Conservation (phyloP, 2,797 vertebrate genomes). For the Euphonia xanthogaster region DNA sequence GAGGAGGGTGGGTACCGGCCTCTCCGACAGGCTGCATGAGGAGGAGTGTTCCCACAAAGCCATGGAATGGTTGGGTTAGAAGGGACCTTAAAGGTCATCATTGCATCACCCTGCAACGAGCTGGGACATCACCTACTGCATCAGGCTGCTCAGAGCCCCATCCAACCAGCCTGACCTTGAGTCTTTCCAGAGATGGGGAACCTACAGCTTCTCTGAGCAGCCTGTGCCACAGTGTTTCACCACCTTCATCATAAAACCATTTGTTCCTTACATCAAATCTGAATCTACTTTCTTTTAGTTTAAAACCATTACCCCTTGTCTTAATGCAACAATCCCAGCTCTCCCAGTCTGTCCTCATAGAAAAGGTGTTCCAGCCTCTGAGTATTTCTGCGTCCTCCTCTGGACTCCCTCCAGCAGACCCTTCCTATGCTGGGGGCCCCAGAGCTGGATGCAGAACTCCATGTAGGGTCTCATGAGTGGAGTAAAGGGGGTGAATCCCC, state of each 20-base stretch:
- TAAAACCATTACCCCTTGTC: neutral
- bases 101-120: neutral
- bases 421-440: accelerated
- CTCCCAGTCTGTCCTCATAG: neutral
- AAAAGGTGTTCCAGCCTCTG: neutral
- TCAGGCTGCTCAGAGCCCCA: neutral
- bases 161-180: neutral
- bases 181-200: neutral
- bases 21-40: accelerated
- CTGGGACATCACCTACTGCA: neutral
- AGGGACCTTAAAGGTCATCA: neutral
- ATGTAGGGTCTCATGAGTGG: accelerated
- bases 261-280: neutral
- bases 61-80: neutral
- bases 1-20: accelerated
- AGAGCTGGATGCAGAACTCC: neutral
- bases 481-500: neutral
- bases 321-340: neutral
- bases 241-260: neutral
- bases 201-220: neutral
- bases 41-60: neutral
- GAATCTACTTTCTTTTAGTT: neutral
- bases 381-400: neutral
- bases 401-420: neutral
- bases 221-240: neutral